A percentile compares a stretch with the other conserved stretches of the same genome.
These are phyloP conservation scores for Gymnocephalus cernua DNA, from an alignment of 2,113 vertebrate species.

Conservation along the genomic window DNA sequence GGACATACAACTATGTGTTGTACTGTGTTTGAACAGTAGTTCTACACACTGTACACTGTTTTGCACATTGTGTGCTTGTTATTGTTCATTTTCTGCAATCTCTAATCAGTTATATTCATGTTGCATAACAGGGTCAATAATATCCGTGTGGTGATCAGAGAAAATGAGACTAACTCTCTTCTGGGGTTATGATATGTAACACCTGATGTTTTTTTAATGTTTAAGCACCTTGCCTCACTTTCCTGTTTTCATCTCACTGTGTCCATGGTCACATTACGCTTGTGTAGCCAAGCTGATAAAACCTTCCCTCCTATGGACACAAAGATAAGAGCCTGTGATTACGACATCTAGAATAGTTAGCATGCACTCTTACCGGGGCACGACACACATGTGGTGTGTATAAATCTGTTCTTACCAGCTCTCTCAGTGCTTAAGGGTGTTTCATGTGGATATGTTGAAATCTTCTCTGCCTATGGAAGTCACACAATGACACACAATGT, in stretches of 20 bases:
- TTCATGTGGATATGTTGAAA: constrained; percentile 51
- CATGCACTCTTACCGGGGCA: constrained; percentile 34
- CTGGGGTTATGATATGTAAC: constrained; percentile 16
- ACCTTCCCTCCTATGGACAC: constrained; percentile 54
- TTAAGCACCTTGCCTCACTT: constrained; percentile 32
- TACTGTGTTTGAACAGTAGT: constrained; percentile 3
- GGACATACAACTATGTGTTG: background rate
- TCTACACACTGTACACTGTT: constrained; percentile 31
- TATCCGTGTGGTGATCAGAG: constrained; percentile 1
- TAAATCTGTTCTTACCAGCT: constrained; percentile 40
- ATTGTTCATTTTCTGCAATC: constrained; percentile 17
- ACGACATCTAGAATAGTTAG: constrained; percentile 54
- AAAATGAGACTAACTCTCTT: constrained; percentile 1
- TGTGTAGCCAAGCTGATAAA: constrained; percentile 74
- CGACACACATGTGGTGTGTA: constrained; percentile 28
- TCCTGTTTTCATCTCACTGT: constrained; percentile 67
- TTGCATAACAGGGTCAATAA: constrained; percentile 62
- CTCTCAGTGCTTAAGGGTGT: constrained; percentile 22
- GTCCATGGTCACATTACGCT: constrained; percentile 54
- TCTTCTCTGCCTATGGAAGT: constrained; percentile 2
- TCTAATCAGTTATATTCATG: constrained; percentile 28
- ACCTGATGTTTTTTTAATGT: constrained; percentile 54
- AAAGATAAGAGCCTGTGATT: constrained; percentile 74
- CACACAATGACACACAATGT: constrained; percentile 38
- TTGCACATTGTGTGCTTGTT: constrained; percentile 58